A percentile compares a stretch with the other conserved stretches of the same genome.
Conservation (phyloP, 2,797 vertebrate genomes). For the Muscicapa striata region DNA sequence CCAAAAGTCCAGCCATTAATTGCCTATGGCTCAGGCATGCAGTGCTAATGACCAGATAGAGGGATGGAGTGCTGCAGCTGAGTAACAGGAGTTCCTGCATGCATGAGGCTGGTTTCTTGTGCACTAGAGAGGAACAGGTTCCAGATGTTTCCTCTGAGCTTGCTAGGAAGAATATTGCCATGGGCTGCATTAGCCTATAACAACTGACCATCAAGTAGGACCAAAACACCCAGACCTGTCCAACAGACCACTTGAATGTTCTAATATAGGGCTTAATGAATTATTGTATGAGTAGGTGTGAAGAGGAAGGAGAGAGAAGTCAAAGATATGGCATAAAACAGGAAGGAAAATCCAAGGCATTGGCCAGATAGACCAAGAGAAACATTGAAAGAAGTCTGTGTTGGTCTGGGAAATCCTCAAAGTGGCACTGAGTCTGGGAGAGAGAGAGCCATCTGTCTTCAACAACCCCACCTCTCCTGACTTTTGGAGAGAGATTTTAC, state of each 20-base stretch:
- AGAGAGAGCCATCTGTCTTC: neutral
- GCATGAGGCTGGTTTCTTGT: neutral
- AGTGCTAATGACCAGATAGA: neutral
- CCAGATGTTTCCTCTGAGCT: neutral
- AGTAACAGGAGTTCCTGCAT: neutral
- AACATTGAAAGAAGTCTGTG: neutral
- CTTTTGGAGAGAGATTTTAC: neutral
- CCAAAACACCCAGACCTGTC: neutral
- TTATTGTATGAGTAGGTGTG: neutral
- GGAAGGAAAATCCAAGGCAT: neutral
- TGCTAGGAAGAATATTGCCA: neutral
- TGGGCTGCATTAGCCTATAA: neutral
- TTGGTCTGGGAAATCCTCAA: neutral
- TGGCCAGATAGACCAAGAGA: neutral
- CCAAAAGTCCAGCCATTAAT: neutral
- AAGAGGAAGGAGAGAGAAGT: neutral
- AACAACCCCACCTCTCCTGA: neutral
- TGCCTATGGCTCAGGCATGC: neutral
- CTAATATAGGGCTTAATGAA: neutral
- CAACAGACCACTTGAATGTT: neutral
- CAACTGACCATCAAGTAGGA: neutral
- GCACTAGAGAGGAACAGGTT: neutral
- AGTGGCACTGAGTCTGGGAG: neutral
- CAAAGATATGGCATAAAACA: neutral
- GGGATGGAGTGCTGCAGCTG: neutral